Evolutionary conservation across 2,113 vertebrate species (phyloP), one percentile per base, ranked within the genome.

Genomic region (Rynchops niger): DNA sequence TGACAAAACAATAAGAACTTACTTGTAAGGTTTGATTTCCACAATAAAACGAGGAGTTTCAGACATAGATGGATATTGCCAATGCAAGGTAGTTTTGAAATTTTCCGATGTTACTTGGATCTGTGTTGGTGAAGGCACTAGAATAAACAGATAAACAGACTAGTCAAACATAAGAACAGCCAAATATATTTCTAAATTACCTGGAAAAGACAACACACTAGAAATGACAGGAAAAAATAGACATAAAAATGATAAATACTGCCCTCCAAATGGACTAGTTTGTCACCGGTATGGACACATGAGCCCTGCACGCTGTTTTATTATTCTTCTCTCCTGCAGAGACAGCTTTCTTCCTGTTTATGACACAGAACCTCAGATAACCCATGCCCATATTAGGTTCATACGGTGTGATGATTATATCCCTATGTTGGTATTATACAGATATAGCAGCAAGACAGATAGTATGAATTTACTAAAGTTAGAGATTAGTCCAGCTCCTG

Each of bases 1-100:
- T 43, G 38, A 78, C 15, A 58, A 59, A 83, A 79, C 17, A 86
- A 3, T 15, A 73, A 65, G 72, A 49, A 98, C 98, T 98, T 94
- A 98, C 98, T 4, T 2, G 32, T 98, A 98, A 73, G 50, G 71
- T 47, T 67, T 94, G 58, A 98, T 83, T 76, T 97, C 76, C 26
- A 98, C 98, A n/a, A 40, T 90, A 93, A 98, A 98, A 72, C 1
- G 7, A 65, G 98, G 95, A 0, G 42, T 89, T 94, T 89, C 63
- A 42, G 56, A 22, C 76, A 76, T 10, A 29, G 3, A 2, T 29
- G 59, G 74, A 59, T 98, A 98, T 12, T 97, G 55, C 98, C 98
- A 98, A 2, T 7, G 30, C 15, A 98, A 21, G 9, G 86, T 0
- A 43, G 97, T 88, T 25, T 89, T 90, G 38, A 98, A 86, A 76